Evolutionary conservation across 2,888 invertebrate genomes (phyloP).

Genomic region (Tortricodes alternella): DNA sequence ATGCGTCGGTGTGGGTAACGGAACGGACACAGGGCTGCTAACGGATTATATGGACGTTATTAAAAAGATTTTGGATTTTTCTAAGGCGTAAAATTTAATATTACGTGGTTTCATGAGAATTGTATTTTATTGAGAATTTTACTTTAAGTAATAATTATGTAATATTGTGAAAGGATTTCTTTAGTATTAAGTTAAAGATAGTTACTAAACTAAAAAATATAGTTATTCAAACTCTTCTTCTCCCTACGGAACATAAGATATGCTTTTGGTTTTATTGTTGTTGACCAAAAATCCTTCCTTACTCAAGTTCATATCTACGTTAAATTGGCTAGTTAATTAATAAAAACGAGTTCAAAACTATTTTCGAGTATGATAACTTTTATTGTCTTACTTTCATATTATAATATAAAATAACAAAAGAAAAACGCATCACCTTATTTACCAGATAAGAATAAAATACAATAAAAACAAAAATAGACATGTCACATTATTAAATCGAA

Average conservation of each 20-base stretch:
- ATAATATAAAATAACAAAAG: background rate
- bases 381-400: no score
- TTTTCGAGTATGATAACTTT: no score
- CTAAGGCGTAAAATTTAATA: constrained; percentile 35
- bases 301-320: no score
- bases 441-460: constrained; percentile 17
- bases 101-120: background rate
- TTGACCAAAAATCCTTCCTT: no score
- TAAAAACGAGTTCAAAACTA: no score
- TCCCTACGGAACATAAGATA: no score
- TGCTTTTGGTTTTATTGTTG: no score
- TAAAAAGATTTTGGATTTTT: constrained; percentile 58
- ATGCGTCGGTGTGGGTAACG: constrained; percentile 50
- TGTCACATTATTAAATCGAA: constrained; percentile 32
- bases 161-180: no score
- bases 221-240: no score
- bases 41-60: constrained; percentile 62
- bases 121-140: background rate
- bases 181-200: no score
- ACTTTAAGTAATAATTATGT: background rate
- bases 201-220: no score
- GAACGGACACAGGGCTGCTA: constrained; percentile 51
- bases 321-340: no score
- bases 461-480: constrained; percentile 30
- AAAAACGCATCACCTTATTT: background rate